Percentiles rank a stretch among this genome's conserved stretches.
These are phyloP conservation scores for Liopterus haemorrhoidalis DNA, from an alignment of 2,888 invertebrate species.

Conservation along the genomic window DNA sequence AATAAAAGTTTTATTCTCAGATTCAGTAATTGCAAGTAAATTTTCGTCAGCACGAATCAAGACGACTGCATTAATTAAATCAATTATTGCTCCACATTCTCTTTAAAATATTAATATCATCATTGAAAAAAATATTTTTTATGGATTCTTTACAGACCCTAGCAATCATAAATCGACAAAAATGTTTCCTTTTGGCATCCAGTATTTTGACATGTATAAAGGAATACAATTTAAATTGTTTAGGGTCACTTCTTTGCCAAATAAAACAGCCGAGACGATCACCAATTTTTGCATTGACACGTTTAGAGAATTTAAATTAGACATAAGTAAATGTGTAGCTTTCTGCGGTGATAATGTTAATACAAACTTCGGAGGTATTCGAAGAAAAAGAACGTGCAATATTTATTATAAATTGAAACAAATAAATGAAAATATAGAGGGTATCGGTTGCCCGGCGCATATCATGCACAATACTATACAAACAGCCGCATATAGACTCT, in stretches of 20 bases:
- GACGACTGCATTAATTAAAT: conserved; percentile 5
- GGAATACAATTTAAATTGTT: conserved; percentile 32
- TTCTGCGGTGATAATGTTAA: conserved; percentile 37
- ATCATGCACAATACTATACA: conserved; percentile 24
- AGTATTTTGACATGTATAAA: conserved; percentile 31
- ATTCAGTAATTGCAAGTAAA: conserved; percentile 1
- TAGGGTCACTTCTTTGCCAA: conserved; percentile 27
- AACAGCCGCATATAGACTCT: conserved; percentile 28
- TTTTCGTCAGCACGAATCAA: conserved; percentile 4
- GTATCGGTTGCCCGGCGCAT: conserved; percentile 14
- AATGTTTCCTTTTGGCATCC: conserved; percentile 34
- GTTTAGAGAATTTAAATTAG: conserved; percentile 24
- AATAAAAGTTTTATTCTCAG: neutral
- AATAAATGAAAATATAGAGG: conserved; percentile 12
- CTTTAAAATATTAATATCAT: conserved; percentile 15
- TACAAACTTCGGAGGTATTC: conserved; percentile 37
- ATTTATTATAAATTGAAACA: conserved; percentile 27
- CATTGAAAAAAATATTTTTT: conserved; percentile 25
- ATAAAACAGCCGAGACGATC: conserved; percentile 34
- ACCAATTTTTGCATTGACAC: conserved; percentile 29
- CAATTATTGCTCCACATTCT: neutral
- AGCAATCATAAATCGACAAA: conserved; percentile 32
- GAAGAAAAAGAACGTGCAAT: conserved; percentile 29
- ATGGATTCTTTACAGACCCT: conserved; percentile 32
- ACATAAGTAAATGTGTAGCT: conserved; percentile 31